Evolutionary conservation across 2,888 invertebrate species (phyloP), one percentile per base, ranked within the genome.

Genomic region (Clepsis dumicolana): DNA sequence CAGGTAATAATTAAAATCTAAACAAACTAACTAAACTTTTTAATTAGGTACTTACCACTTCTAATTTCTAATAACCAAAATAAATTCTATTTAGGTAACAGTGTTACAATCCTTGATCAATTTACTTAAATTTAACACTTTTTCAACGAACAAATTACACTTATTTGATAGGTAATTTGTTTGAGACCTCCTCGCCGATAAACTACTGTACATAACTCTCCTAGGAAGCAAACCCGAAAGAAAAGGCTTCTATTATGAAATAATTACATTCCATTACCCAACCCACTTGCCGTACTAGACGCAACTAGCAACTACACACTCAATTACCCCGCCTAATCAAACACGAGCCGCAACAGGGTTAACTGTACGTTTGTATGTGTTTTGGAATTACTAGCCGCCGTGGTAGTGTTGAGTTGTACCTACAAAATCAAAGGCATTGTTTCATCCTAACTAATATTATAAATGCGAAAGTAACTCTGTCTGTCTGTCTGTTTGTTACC

Each of bases 311-410:
- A 32, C 16, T 16, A 29, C 4, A 54, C 32, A 14, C 32, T 32
- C 54, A 56, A 56, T 56, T 56, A 56, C 54, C 32, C 32, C 32
- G 32, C 54, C 54, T 32, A 35, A 56, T 56, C 54, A 56, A 56
- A 56, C 32, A 56, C 29, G 48, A 48, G 29, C 27, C 54, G 16
- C 54, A 54, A 32, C 54, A 18, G 24, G n/a, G 52, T 27, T 48
- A 48, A 48, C 2, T 48, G 48, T 18, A 12, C 25, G 52, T 32
- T 32, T 32, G 54, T 35, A 12, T 7, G 53, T 18, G 16, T 4
- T n/a, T 53, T 29, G 32, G 14, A 44, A 44, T 44, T 44, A 44
- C 38, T 41, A 0, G 18, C 44, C 18, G 44, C 44, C 16, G 18
- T 44, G 7, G 16, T 5, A 7, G 18, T 44, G 44, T 16, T 44